A percentile compares a stretch with the other conserved stretches of the same genome.
Evolutionary conservation across 1,140 invertebrate species (phyloP).

Genomic region (Hirudo medicinalis): DNA sequence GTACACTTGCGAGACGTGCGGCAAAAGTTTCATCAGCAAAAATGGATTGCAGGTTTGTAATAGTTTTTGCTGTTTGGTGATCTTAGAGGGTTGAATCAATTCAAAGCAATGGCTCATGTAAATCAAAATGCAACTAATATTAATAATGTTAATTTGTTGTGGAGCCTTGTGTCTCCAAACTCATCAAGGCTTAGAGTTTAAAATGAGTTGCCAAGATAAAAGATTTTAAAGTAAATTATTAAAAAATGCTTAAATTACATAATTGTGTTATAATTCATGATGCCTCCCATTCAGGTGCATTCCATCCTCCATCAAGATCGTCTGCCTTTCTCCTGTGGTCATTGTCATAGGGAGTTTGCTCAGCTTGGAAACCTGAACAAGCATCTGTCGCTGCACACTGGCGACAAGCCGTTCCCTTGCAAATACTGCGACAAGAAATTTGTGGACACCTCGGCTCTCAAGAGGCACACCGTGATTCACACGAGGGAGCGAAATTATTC

Average conservation of each 20-base stretch:
- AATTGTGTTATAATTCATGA: not conserved
- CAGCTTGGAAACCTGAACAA: constrained; percentile 24
- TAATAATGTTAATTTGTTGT: no score
- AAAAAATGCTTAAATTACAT: no score
- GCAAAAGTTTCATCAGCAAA: constrained; percentile 11
- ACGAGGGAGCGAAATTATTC: not conserved
- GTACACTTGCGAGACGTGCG: constrained; percentile 9
- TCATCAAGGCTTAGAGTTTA: no score
- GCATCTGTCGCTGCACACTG: constrained; percentile 27
- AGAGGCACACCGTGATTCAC: constrained; percentile 10
- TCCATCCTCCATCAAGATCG: constrained; percentile 6
- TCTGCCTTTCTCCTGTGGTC: not conserved
- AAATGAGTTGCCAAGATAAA: no score
- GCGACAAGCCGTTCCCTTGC: constrained; percentile 26
- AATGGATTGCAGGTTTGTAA: constrained; percentile 15
- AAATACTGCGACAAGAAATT: constrained; percentile 24
- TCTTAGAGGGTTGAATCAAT: no score
- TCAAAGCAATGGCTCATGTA: no score
- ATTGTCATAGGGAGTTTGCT: not conserved
- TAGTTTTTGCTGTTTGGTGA: no score
- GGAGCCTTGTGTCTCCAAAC: no score
- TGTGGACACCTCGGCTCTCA: constrained; percentile 7
- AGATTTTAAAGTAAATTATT: no score
- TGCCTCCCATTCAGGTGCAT: not conserved
- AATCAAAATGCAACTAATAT: no score